Evolutionary conservation across 2,888 invertebrate species (phyloP).

Genomic region (Herminia tarsipennalis): DNA sequence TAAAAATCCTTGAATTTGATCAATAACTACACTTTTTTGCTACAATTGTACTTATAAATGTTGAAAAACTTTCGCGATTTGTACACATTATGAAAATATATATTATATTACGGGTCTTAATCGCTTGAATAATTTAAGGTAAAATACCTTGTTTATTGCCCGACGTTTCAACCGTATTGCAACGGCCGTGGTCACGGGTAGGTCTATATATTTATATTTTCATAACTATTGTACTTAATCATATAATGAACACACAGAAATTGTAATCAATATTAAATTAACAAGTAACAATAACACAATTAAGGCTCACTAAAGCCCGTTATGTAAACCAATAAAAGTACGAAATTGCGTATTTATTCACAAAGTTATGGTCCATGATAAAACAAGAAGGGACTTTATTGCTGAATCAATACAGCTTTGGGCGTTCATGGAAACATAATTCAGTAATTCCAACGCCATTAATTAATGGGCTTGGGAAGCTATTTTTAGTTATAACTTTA

Average conservation of each 20-base stretch:
- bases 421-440: slow-evolving; percentile 17
- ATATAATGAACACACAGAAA: not conserved
- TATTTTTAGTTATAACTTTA: slow-evolving; percentile 28
- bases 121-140: too few species aligned
- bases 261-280: too few species aligned
- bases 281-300: slow-evolving; percentile 2
- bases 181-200: not conserved
- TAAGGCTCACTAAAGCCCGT: slow-evolving; percentile 5
- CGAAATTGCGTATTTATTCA: slow-evolving; percentile 69
- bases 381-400: slow-evolving; percentile 67
- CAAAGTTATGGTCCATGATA: slow-evolving; percentile 71
- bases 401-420: slow-evolving; percentile 61
- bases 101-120: too few species aligned
- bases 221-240: not conserved
- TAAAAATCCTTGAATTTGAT: too few species aligned
- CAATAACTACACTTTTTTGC: too few species aligned
- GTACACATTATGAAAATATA: too few species aligned
- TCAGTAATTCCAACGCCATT: slow-evolving; percentile 32
- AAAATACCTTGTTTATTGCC: too few species aligned
- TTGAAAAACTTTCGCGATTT: too few species aligned
- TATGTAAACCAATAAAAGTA: slow-evolving; percentile 62
- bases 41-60: too few species aligned
- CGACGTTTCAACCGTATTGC: too few species aligned
- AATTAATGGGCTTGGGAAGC: slow-evolving; percentile 25
- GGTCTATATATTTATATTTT: not conserved